These are phyloP conservation scores for Serripes groenlandicus DNA, from an alignment of 2,888 invertebrate genomes.

Conservation along the genomic window DNA sequence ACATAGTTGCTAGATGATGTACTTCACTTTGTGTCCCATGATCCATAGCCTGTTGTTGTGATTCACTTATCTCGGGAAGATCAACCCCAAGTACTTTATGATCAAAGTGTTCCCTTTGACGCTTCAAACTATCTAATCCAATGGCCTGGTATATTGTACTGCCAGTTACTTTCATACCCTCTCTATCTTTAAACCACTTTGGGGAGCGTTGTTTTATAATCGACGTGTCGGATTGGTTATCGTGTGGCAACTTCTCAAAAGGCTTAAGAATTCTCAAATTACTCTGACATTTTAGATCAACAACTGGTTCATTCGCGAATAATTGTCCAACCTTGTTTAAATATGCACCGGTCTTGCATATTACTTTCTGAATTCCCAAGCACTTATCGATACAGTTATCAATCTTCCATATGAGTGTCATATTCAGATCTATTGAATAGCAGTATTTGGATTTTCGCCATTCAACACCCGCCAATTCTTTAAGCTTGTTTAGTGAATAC, in stretches of 20 bases:
- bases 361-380: background rate
- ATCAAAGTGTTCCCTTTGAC: background rate
- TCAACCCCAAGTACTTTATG: background rate
- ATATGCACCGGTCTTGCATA: background rate
- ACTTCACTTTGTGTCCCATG: background rate
- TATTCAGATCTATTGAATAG: background rate
- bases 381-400: background rate
- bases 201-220: background rate
- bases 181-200: background rate
- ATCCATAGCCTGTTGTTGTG: background rate
- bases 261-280: background rate
- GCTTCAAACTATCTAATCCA: background rate
- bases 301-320: background rate
- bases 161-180: background rate
- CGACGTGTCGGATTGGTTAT: background rate
- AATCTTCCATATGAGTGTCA: background rate
- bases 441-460: slow-evolving; percentile 1
- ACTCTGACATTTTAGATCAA: background rate
- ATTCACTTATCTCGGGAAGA: background rate
- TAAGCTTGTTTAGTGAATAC: background rate
- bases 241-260: background rate
- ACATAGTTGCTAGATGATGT: background rate
- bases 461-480: background rate
- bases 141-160: background rate
- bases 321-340: background rate